Evolutionary conservation across 2,888 invertebrate species (phyloP), one percentile per base, ranked within the genome.

Genomic region (Acanthoscelides obtectus): DNA sequence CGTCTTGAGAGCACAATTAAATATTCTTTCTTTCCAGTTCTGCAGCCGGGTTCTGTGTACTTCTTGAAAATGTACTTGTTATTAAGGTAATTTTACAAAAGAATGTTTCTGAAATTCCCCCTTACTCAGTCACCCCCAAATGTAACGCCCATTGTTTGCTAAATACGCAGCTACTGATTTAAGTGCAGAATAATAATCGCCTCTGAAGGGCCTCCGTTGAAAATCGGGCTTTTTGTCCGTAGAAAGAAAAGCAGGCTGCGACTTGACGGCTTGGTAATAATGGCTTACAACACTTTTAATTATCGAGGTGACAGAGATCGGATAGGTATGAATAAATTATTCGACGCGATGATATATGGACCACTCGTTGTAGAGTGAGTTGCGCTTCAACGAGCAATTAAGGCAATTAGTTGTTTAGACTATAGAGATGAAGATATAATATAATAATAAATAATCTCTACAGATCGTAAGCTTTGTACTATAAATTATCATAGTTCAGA

Each of bases 141-240:
- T 12, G 45, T 12, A 1, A 17, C 45, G 73, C 76, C 67, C 76
- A 82, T 81, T 81, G 81, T 82, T 82, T 82, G 81, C 79, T 80
- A 71, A 82, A 82, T 81, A 81, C 79, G 80, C 76, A 74, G 77
- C 77, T 76, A 77, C 77, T 78, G 74, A 72, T 70, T 70, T 63
- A 27, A 45, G 45, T 45, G 45, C 45, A 45, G 45, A 45, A 45
- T 45, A 45, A 45, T 45, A 45, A 45, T 45, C 45, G 45, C 45
- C 45, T 45, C 45, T 45, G 45, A 45, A 45, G 17, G 45, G 45
- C 45, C 45, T 12, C 12, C 45, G 45, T 45, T 45, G 45, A 45
- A 45, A 45, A 45, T 45, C 45, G 17, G 45, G 45, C 45, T 45
- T 45, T 45, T 45, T 45, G 45, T 45, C 12, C 3, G 45, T 3